These are phyloP conservation scores for Cephalopterus ornatus DNA, from an alignment of 2,113 vertebrate species.

Conservation along the genomic window DNA sequence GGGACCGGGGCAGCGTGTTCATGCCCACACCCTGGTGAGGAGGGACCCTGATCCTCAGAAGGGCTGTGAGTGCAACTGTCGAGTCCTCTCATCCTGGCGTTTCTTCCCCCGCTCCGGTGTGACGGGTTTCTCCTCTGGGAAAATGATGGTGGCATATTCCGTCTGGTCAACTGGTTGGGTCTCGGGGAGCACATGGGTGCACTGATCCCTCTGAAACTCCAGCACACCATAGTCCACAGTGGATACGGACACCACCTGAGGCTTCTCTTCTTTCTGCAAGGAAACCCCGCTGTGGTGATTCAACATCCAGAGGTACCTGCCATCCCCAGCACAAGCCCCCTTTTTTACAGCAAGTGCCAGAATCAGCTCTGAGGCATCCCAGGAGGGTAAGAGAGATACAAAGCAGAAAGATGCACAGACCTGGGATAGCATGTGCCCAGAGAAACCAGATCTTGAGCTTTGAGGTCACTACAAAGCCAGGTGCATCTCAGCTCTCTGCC, in stretches of 20 bases:
- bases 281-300: fast-evolving
- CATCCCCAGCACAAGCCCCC: neutral
- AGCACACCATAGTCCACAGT: slow-evolving; percentile 73
- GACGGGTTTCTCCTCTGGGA: slow-evolving; percentile 30
- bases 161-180: slow-evolving; percentile 22
- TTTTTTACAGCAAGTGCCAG: neutral
- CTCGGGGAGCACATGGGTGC: neutral
- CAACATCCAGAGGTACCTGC: fast-evolving
- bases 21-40: fast-evolving
- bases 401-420: neutral
- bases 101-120: neutral
- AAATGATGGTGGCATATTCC: slow-evolving; percentile 73
- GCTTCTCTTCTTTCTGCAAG: slow-evolving; percentile 38
- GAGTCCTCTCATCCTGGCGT: neutral
- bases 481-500: neutral
- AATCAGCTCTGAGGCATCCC: neutral
- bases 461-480: neutral
- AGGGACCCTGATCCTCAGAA: neutral
- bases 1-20: neutral
- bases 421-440: neutral
- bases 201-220: slow-evolving; percentile 59
- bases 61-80: neutral
- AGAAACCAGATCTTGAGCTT: neutral
- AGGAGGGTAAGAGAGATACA: neutral
- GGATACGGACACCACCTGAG: neutral